phyloP scores from a whole-genome alignment of 1,140 invertebrate species.

The Drosophila albomicans region DNA sequence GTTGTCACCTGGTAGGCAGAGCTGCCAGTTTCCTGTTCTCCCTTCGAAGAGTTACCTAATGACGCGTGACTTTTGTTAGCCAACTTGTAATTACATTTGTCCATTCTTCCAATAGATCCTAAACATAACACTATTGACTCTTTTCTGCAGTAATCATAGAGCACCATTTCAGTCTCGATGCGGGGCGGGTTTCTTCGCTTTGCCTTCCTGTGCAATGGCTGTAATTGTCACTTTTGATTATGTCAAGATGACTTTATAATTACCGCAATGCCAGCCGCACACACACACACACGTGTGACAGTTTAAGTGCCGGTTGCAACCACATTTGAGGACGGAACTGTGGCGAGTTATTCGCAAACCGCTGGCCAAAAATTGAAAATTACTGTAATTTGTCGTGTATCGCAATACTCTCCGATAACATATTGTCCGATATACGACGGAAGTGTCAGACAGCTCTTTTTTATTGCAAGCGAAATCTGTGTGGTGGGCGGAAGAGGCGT shows the following conservation, averaged over 20 bases:
- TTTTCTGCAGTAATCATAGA: conserved; percentile 61
- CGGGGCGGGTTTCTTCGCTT: conserved; percentile 5
- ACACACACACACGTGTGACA: conserved; percentile 73
- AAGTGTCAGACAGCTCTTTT: conserved; percentile 50
- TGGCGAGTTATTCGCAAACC: conserved; percentile 71
- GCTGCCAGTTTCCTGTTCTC: conserved; percentile 1
- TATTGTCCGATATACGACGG: conserved; percentile 49
- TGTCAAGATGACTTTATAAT: conserved; percentile 85
- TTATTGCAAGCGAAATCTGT: conserved; percentile 34
- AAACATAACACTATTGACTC: conserved; percentile 60
- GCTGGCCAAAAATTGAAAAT: conserved; percentile 67
- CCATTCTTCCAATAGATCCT: conserved; percentile 8
- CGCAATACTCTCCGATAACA: conserved; percentile 14
- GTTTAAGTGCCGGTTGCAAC: conserved; percentile 77
- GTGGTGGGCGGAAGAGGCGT: conserved; percentile 44
- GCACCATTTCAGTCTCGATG: not conserved
- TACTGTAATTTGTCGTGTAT: conserved; percentile 68
- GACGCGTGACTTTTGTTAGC: conserved; percentile 64
- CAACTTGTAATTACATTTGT: conserved; percentile 55
- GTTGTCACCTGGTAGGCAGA: conserved; percentile 49
- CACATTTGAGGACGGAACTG: conserved; percentile 46
- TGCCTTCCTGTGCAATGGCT: conserved; percentile 76
- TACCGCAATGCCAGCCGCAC: conserved; percentile 46
- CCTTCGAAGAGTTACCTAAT: conserved; percentile 54
- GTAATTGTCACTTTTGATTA: conserved; percentile 85